Conservation (phyloP, 2,888 invertebrate genomes). For the Nasonia oneida region DNA sequence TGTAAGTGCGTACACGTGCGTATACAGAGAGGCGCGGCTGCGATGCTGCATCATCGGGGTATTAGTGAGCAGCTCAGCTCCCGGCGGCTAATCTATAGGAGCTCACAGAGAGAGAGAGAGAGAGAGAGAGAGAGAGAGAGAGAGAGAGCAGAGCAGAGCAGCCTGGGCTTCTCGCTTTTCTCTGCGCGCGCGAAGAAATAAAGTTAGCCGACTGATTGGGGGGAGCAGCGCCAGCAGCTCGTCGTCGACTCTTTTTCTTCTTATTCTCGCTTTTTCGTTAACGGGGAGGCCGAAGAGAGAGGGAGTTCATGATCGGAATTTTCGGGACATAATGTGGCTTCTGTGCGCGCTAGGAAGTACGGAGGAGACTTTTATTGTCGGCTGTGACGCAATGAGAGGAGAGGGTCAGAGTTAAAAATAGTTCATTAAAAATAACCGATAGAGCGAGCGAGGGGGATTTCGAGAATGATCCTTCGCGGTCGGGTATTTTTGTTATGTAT, state of each 20-base stretch:
- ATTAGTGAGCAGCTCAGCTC: slow-evolving; percentile 13
- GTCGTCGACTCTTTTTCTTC: not conserved
- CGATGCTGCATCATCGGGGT: slow-evolving; percentile 24
- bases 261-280: slow-evolving; percentile 24
- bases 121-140: not conserved
- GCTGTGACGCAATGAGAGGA: slow-evolving; percentile 41
- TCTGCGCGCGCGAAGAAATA: slow-evolving; percentile 39
- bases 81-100: slow-evolving; percentile 31
- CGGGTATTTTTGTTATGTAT: not conserved
- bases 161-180: not conserved
- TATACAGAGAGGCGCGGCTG: not conserved
- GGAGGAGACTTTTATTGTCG: slow-evolving; percentile 6
- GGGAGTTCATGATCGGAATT: slow-evolving; percentile 49
- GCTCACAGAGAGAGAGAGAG: not conserved
- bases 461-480: slow-evolving; percentile 13
- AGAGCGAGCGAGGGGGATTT: not conserved
- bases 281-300: not conserved
- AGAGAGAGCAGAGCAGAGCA: not conserved
- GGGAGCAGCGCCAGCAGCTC: slow-evolving; percentile 3
- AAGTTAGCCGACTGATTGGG: slow-evolving; percentile 54
- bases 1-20: slow-evolving; percentile 12
- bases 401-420: slow-evolving; percentile 43
- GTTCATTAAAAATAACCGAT: slow-evolving; percentile 41
- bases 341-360: not conserved
- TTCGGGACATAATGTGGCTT: slow-evolving; percentile 15